A percentile compares a stretch with the other conserved stretches of the same genome.
Conservation (phyloP, 30 jellyfish, hydroid and myxozoan species). For the Turritopsis rubra region DNA sequence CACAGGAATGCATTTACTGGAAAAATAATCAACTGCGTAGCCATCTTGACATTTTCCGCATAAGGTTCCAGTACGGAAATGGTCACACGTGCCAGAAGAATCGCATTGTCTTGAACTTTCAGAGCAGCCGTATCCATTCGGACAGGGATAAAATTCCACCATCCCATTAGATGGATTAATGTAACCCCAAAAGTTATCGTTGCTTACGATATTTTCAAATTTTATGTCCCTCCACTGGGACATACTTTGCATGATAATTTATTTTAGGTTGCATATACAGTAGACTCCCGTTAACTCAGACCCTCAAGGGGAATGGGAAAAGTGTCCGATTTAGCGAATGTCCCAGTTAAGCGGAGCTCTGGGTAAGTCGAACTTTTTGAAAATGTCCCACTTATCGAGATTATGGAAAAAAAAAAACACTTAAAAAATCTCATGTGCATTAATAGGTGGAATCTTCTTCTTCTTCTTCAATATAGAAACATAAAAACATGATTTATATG, state of each 20-base stretch:
- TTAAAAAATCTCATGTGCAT: no score
- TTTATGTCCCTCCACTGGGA: not conserved
- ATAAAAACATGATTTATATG: no score
- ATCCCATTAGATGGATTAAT: not conserved
- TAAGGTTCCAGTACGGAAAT: constrained; percentile 21
- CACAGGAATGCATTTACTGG: constrained; percentile 8
- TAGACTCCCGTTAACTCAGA: no score
- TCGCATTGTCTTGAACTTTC: not conserved
- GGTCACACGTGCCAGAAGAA: constrained; percentile 13
- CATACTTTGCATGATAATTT: not conserved
- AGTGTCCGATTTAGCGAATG: no score
- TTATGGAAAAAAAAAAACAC: no score
- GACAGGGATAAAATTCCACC: not conserved
- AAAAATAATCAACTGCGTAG: constrained; percentile 20
- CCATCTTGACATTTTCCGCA: constrained; percentile 31
- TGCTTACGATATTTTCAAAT: not conserved
- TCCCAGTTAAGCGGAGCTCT: no score
- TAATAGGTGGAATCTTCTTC: no score
- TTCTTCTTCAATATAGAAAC: no score
- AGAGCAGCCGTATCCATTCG: not conserved
- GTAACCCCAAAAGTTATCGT: constrained; percentile 2
- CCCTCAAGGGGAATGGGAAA: no score
- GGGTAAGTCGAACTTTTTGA: no score
- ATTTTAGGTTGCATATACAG: not conserved
- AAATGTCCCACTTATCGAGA: no score